These are phyloP conservation scores for Eutolmus rufibarbis DNA, from an alignment of 2,888 invertebrate genomes.

Conservation along the genomic window DNA sequence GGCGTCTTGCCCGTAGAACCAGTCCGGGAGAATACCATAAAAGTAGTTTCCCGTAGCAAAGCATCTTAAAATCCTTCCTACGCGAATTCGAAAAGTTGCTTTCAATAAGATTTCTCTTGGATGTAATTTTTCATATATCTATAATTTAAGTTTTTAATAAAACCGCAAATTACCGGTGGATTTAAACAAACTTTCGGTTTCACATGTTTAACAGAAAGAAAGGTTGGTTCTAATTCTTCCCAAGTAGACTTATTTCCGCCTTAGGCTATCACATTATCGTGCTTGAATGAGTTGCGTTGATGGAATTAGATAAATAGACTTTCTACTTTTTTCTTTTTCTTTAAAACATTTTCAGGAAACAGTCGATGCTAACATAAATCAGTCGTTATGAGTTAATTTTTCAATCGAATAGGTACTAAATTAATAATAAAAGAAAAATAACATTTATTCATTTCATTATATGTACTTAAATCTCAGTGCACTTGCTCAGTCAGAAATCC, in stretches of 20 bases:
- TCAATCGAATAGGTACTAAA: too few species aligned
- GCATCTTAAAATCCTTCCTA: not conserved
- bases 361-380: too few species aligned
- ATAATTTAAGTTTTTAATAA: not conserved
- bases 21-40: not conserved
- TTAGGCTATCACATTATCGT: not conserved
- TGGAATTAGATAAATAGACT: not conserved
- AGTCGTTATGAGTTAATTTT: too few species aligned
- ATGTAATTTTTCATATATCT: not conserved
- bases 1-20: not conserved
- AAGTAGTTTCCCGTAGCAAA: not conserved
- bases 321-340: too few species aligned
- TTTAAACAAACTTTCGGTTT: not conserved
- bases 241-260: not conserved
- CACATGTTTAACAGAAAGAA: not conserved
- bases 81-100: not conserved
- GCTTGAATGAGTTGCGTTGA: not conserved
- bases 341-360: too few species aligned
- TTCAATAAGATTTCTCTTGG: not conserved
- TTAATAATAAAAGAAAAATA: too few species aligned
- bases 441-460: too few species aligned
- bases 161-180: not conserved
- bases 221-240: not conserved
- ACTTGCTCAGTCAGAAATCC: too few species aligned
- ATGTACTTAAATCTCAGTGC: too few species aligned